phyloP scores from a whole-genome alignment of 1,140 invertebrate species.

The Chironomus tepperi region DNA sequence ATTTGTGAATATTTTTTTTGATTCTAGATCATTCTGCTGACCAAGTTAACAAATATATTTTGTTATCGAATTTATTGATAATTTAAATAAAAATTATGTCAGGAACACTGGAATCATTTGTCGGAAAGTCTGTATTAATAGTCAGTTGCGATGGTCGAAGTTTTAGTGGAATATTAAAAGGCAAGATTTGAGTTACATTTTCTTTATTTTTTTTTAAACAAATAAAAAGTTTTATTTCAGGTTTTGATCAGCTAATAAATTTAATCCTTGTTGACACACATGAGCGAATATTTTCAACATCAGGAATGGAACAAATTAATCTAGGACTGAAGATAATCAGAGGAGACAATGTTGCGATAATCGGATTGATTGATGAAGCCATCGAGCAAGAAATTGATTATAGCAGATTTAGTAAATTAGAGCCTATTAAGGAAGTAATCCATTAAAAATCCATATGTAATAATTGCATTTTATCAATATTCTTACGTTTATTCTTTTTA shows the following conservation, averaged over 20 bases:
- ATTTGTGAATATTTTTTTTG: too few species aligned
- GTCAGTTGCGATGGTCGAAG: slow-evolving; percentile 91
- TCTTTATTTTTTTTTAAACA: not conserved
- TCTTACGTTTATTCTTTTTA: too few species aligned
- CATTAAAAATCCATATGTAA: too few species aligned
- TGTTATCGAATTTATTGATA: too few species aligned
- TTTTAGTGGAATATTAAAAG: slow-evolving; percentile 75
- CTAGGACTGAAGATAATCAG: slow-evolving; percentile 94
- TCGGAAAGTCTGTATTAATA: slow-evolving; percentile 87
- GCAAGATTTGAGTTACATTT: slow-evolving; percentile 29
- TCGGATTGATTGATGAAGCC: slow-evolving; percentile 87
- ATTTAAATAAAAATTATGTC: slow-evolving; percentile 52
- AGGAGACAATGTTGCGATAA: slow-evolving; percentile 94
- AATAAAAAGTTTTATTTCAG: not conserved
- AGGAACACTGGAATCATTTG: slow-evolving; percentile 72
- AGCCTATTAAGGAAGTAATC: too few species aligned
- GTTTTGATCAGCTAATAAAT: slow-evolving; percentile 96
- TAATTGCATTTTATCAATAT: too few species aligned
- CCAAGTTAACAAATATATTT: too few species aligned
- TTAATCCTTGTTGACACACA: slow-evolving; percentile 96
- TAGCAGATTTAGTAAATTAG: slow-evolving; percentile 47
- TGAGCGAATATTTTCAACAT: slow-evolving; percentile 90
- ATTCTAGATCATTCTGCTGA: too few species aligned
- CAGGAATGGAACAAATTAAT: slow-evolving; percentile 88
- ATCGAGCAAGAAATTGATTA: slow-evolving; percentile 79